A percentile compares a stretch with the other conserved stretches of the same genome.
These are phyloP conservation scores for Lypha dubia DNA, from an alignment of 2,888 invertebrate species.

Conservation along the genomic window DNA sequence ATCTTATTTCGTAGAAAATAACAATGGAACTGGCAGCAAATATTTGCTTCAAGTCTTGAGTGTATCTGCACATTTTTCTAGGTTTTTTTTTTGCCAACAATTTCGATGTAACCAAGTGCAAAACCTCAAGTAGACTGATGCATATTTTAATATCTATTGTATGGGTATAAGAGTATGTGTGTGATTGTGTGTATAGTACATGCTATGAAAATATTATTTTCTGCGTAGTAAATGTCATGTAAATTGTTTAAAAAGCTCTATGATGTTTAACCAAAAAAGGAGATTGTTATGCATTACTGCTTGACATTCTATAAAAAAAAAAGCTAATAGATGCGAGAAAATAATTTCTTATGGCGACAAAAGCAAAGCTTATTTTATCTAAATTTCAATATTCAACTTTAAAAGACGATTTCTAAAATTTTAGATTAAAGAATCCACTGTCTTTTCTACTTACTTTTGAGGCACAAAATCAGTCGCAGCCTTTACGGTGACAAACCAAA, in stretches of 20 bases:
- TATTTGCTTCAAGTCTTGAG: conserved; percentile 46
- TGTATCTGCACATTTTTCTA: conserved; percentile 47
- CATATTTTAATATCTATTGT: neutral
- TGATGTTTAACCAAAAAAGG: conserved; percentile 24
- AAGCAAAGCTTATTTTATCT: too few species aligned
- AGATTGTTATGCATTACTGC: conserved; percentile 15
- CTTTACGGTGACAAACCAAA: too few species aligned
- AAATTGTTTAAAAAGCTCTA: conserved; percentile 69
- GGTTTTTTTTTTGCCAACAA: too few species aligned
- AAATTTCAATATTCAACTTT: too few species aligned
- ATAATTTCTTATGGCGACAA: neutral
- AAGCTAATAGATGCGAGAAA: conserved; percentile 31
- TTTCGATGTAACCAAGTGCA: conserved; percentile 70
- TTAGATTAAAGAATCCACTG: too few species aligned
- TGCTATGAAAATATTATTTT: conserved; percentile 20
- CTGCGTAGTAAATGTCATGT: conserved; percentile 67
- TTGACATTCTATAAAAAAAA: too few species aligned
- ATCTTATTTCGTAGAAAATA: conserved; percentile 40
- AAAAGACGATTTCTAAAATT: too few species aligned
- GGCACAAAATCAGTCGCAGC: too few species aligned
- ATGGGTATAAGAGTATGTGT: neutral
- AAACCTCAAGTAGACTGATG: conserved; percentile 64
- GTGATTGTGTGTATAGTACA: neutral
- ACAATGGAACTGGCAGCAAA: conserved; percentile 14
- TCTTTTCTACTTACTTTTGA: too few species aligned